Evolutionary conservation across 2,888 invertebrate genomes (phyloP), one percentile per base, ranked within the genome.

Genomic region (Cheilosia vernalis): DNA sequence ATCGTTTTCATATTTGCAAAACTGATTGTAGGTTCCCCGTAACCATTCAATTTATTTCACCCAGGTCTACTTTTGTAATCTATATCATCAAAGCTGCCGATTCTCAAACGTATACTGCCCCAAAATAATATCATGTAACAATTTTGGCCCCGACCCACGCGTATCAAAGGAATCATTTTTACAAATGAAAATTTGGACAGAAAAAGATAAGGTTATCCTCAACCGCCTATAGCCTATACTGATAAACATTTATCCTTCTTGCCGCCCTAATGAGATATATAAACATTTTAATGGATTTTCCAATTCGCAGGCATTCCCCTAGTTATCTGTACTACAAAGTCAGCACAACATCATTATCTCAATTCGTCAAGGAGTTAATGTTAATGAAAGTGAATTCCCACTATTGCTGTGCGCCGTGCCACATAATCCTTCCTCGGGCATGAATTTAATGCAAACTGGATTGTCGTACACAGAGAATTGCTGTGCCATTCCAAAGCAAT

Each of bases 331-430:
- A 9, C 40, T 61, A 69, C 55, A 47, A 49, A 61, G 47, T 73
- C 78, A 63, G 69, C 69, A 49, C 4, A 33, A 42, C 42, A 33
- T 64, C 51, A 60, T 74, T 76, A 66, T 76, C 74, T 67, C 55
- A 84, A 84, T 80, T 70, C 84, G 67, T 80, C 74, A 84, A 76
- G 69, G 58, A 80, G 63, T 70, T 69, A 80, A 80, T 74, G 69
- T 84, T 73, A 63, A 79, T 84, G 80, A 80, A 67, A 80, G 64
- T 76, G 69, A 70, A 66, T 74, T 84, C 55, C 66, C 58, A 67
- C 67, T 72, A 69, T 58, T 37, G 13, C 37, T 13, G 37, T 37
- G 13, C 37, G 37, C 37, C 13, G 10, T 37, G 37, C 37, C 13
- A 37, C 3, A 37, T 27, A 51, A 51, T 60, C 21, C 30, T 49